A percentile compares a stretch with the other conserved stretches of the same genome.
These are phyloP conservation scores for Noctua fimbriata DNA, from an alignment of 2,888 invertebrate genomes.

Conservation along the genomic window DNA sequence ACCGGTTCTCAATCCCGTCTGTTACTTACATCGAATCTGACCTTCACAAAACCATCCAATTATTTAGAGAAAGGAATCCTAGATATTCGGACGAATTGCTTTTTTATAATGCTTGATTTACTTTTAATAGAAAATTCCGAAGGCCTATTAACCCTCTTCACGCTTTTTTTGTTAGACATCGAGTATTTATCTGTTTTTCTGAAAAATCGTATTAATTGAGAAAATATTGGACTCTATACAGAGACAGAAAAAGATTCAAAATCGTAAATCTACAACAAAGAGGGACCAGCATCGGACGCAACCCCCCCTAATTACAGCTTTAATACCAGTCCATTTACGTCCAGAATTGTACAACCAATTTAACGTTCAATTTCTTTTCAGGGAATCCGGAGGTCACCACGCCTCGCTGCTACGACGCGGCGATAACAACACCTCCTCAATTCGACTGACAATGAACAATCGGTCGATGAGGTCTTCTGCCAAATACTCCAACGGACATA, in stretches of 20 bases:
- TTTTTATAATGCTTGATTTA: conserved; percentile 41
- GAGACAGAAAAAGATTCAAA: not conserved
- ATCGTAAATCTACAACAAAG: not conserved
- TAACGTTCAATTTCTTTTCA: conserved; percentile 67
- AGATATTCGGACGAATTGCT: conserved; percentile 38
- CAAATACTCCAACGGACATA: conserved; percentile 85
- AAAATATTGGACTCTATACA: not conserved
- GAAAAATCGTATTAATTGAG: not conserved
- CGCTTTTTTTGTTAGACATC: not conserved
- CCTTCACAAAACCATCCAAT: conserved; percentile 37
- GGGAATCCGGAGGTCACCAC: conserved; percentile 85
- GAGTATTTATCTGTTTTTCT: not conserved
- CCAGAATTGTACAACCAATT: not conserved
- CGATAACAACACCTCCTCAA: conserved; percentile 85
- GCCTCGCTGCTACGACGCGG: conserved; percentile 84
- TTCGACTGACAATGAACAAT: conserved; percentile 82
- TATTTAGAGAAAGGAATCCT: conserved; percentile 18
- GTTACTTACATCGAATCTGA: not conserved
- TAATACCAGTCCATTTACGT: not conserved
- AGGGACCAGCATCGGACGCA: not conserved
- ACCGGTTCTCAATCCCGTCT: not conserved
- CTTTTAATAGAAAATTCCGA: conserved; percentile 27
- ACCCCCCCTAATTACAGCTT: not conserved
- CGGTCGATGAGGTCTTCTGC: conserved; percentile 83
- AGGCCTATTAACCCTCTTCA: conserved; percentile 28